These are phyloP conservation scores for Abrostola tripartita DNA, from an alignment of 2,888 invertebrate species.

Conservation along the genomic window DNA sequence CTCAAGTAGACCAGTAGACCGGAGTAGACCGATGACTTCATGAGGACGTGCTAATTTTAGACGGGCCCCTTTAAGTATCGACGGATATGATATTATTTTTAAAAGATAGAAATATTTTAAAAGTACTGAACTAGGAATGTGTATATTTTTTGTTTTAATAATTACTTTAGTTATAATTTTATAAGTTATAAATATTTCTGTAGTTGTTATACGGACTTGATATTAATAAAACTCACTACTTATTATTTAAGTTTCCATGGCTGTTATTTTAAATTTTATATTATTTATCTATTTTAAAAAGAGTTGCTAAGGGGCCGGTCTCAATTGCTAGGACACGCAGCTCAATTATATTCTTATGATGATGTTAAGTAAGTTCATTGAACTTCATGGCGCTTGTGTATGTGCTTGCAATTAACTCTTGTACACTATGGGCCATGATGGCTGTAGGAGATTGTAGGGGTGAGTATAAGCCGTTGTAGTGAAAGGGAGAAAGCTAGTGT, in stretches of 20 bases:
- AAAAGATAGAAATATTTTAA: background rate
- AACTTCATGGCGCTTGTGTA: constrained; percentile 18
- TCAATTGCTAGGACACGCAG: constrained; percentile 35
- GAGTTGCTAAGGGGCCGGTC: constrained; percentile 13
- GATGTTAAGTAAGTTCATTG: constrained; percentile 24
- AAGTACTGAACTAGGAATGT: background rate
- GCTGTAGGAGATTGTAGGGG: background rate
- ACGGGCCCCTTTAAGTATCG: constrained; percentile 24
- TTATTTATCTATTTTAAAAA: background rate
- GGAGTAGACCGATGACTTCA: constrained; percentile 27
- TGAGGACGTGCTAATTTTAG: constrained; percentile 26
- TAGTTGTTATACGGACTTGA: background rate
- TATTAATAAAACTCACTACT: background rate
- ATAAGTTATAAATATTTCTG: too few species aligned
- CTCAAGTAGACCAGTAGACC: constrained; percentile 82
- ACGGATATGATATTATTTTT: constrained; percentile 31
- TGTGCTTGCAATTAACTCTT: constrained; percentile 22
- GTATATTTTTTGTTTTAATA: background rate
- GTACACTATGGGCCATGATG: constrained; percentile 30
- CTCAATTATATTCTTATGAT: constrained; percentile 62
- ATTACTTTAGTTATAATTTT: constrained; percentile 1
- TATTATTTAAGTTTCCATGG: background rate
- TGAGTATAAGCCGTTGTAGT: background rate
- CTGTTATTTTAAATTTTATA: background rate
- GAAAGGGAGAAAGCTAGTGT: background rate